Percentiles rank a stretch among this genome's conserved stretches.
phyloP scores from a whole-genome alignment of 2,113 vertebrate species.

The Atractosteus spatula region DNA sequence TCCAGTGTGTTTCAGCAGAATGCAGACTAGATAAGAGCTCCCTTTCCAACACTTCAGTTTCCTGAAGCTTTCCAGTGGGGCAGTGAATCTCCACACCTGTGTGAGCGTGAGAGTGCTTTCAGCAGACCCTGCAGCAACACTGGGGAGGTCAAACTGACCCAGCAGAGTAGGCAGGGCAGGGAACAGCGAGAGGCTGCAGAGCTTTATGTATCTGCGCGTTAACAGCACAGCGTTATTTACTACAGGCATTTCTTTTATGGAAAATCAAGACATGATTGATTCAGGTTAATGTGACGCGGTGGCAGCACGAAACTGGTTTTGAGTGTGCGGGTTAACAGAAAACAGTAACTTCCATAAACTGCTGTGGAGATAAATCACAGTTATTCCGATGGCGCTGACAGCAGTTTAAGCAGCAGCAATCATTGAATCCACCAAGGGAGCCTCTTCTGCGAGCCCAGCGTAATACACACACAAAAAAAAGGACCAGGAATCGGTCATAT shows the following conservation, averaged over 20 bases:
- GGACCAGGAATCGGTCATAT: constrained; percentile 80
- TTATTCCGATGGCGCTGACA: constrained; percentile 92
- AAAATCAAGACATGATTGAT: constrained; percentile 77
- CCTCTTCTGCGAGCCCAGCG: constrained; percentile 85
- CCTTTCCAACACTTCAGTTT: no score
- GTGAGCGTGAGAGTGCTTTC: no score
- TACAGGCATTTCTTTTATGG: constrained; percentile 68
- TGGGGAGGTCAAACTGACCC: constrained; percentile 40
- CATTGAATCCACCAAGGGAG: constrained; percentile 82
- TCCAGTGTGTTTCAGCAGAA: no score
- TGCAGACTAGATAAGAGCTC: no score
- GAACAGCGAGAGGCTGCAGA: constrained; percentile 27
- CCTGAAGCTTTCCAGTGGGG: no score
- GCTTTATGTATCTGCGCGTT: constrained; percentile 44
- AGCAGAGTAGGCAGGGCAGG: constrained; percentile 35
- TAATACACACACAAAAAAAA: constrained; percentile 77
- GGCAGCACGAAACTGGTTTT: constrained; percentile 55
- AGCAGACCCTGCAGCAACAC: constrained; percentile 29
- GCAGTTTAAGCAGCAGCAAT: constrained; percentile 95
- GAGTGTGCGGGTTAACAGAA: constrained; percentile 74
- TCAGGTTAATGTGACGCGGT: constrained; percentile 70
- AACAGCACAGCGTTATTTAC: constrained; percentile 60
- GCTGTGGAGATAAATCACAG: constrained; percentile 98
- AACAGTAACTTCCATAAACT: constrained; percentile 74
- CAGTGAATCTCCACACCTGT: no score